Base-by-base conservation (phyloP, 1,140 invertebrate genomes). In the Ctenoplectra terminalis region DNA sequence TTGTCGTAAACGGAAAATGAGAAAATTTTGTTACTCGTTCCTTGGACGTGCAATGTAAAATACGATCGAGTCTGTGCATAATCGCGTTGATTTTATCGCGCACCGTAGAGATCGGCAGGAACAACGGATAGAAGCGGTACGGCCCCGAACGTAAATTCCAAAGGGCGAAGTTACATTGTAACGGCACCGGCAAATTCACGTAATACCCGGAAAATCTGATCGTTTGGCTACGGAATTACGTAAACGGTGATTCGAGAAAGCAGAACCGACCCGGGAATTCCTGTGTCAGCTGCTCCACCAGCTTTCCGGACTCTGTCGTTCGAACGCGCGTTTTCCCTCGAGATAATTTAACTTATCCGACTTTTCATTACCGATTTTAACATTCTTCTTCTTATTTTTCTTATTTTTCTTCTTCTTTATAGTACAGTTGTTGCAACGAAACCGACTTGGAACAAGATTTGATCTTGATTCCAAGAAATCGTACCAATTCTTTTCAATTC, bases 141-240 rank as follows among this genome's bases (percentile, higher is more conserved):
- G 20, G 7, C 26, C 29, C 9, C 26, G 73, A n/a, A 26, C 50
- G 67, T 77, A 77, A 77, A 67, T 77, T 56, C 20, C 11, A 9
- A 11, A 17, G 26, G 37, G 34, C 50, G 48, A 34, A 67, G 74
- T 43, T 26, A 11, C 52, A 50, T 56, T 56, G 74, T 67, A 67
- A 56, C 63, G 48, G 63, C 29, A 2, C 26, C 37, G 37, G 63
- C 37, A 46, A 56, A 67, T 67, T 63, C 63, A 31, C 67, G 74
- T 77, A 77, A 77, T 67, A 67, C 74, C 74, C 63, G 50, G 48
- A 43, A 67, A 77, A 77, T 77, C 74, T 67, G 74, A 67, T 77
- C 74, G 74, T 67, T 75, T 34, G 60, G 73, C 50, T 46, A 26
- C 48, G 63, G 50, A 77, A 77, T 77, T 77, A 77, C 48, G 61